These are phyloP conservation scores for Gonioctena quinquepunctata DNA, from an alignment of 1,140 invertebrate genomes.

Conservation along the genomic window DNA sequence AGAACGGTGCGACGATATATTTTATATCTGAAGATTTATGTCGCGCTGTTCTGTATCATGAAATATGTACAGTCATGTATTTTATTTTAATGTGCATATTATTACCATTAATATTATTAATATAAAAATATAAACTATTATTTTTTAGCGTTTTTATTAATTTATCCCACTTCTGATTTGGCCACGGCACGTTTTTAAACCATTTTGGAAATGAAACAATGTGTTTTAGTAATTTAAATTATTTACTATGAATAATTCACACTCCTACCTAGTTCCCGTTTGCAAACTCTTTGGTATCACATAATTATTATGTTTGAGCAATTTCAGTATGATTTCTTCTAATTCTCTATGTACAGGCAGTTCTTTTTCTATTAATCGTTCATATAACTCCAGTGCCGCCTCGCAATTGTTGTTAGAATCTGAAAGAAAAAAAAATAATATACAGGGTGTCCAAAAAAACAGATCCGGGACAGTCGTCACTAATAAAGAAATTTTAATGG, in stretches of 20 bases:
- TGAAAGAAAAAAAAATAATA: slow-evolving; percentile 45
- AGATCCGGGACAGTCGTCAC: too few relatives aligned
- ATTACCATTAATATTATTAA: slow-evolving; percentile 30
- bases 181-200: too few relatives aligned
- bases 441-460: neutral
- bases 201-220: too few relatives aligned
- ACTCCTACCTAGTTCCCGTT: too few relatives aligned
- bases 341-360: neutral
- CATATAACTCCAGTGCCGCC: slow-evolving; percentile 54
- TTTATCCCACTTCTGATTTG: too few relatives aligned
- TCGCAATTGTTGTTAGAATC: slow-evolving; percentile 57
- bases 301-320: slow-evolving; percentile 9
- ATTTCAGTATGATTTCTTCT: neutral
- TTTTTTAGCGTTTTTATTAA: neutral
- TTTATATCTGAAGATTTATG: slow-evolving; percentile 29
- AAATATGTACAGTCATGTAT: slow-evolving; percentile 47
- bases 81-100: slow-evolving; percentile 49
- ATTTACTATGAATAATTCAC: too few relatives aligned
- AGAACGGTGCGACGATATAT: slow-evolving; percentile 34
- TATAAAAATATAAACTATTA: slow-evolving; percentile 4
- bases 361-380: slow-evolving; percentile 56
- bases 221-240: too few relatives aligned
- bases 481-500: too few relatives aligned
- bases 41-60: slow-evolving; percentile 42
- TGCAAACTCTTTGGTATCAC: too few relatives aligned